These are phyloP conservation scores for Sialia sialis DNA, from an alignment of 2,113 vertebrate species.

Conservation along the genomic window DNA sequence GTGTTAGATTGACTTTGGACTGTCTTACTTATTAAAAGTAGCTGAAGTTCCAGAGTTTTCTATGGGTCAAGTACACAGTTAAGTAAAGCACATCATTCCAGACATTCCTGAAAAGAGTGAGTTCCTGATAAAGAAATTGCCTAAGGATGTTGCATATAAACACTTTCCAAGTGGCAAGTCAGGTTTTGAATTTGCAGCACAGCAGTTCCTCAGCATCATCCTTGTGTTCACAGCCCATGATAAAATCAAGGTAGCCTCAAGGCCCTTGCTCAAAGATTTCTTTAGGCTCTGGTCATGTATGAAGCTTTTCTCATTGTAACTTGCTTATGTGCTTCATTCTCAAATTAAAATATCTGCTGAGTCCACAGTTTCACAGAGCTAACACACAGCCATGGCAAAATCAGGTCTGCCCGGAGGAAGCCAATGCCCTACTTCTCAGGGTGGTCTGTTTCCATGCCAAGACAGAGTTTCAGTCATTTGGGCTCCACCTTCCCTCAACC, in stretches of 20 bases:
- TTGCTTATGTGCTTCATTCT: not conserved
- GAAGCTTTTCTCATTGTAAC: not conserved
- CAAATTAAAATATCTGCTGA: not conserved
- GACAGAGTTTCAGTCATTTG: not conserved
- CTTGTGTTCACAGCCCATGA: not conserved
- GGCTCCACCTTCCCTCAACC: not conserved
- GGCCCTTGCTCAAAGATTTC: not conserved
- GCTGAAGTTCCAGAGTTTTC: not conserved
- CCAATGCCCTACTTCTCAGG: not conserved
- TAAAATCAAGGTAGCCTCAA: not conserved
- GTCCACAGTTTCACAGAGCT: not conserved
- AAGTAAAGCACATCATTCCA: not conserved
- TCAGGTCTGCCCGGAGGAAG: not conserved
- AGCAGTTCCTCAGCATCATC: not conserved
- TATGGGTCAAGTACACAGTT: not conserved
- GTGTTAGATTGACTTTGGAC: not conserved
- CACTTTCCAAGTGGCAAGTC: not conserved
- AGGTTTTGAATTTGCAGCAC: not conserved
- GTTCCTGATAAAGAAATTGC: not conserved
- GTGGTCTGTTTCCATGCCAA: not conserved
- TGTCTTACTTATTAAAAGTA: not conserved
- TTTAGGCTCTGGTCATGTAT: not conserved
- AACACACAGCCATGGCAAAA: not conserved
- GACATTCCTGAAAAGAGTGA: not conserved
- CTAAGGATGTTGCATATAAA: not conserved